A percentile compares a stretch with the other conserved stretches of the same genome.
Conservation (phyloP, 2,888 invertebrate species). For the Scrobipalpa costella region DNA sequence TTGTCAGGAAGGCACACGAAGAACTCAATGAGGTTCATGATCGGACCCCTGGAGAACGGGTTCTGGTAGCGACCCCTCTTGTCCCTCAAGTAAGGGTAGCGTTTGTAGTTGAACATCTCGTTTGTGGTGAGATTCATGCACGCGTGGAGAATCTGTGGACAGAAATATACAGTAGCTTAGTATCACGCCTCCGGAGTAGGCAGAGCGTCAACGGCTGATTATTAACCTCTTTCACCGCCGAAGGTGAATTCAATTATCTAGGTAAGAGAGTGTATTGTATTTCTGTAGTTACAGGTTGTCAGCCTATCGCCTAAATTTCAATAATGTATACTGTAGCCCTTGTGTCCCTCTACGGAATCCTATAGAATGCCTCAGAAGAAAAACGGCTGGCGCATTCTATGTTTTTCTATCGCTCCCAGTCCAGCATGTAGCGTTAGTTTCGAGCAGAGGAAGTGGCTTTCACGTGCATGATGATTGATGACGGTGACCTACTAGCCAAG, state of each 20-base stretch:
- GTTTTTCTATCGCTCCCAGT: too few species aligned
- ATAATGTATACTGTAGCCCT: too few species aligned
- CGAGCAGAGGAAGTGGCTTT: background rate
- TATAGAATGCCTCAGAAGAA: too few species aligned
- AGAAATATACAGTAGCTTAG: background rate
- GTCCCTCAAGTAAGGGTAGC: constrained; percentile 94
- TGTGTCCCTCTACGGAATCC: too few species aligned
- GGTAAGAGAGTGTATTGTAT: too few species aligned
- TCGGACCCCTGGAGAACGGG: constrained; percentile 94
- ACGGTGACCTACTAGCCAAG: constrained; percentile 21
- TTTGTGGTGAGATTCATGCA: constrained; percentile 97
- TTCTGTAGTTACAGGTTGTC: too few species aligned
- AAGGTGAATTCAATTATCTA: too few species aligned
- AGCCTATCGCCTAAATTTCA: too few species aligned
- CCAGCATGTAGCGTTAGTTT: background rate
- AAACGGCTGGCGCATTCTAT: too few species aligned
- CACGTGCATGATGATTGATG: constrained; percentile 8
- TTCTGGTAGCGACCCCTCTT: constrained; percentile 94
- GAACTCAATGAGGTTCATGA: constrained; percentile 93
- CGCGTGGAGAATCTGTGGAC: constrained; percentile 90
- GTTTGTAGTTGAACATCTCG: constrained; percentile 96
- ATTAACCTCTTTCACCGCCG: too few species aligned
- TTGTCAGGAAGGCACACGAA: constrained; percentile 92
- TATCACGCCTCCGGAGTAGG: background rate
- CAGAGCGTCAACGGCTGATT: background rate